Evolutionary conservation across 2,113 vertebrate species (phyloP).

Genomic region (Oostethus manadensis): DNA sequence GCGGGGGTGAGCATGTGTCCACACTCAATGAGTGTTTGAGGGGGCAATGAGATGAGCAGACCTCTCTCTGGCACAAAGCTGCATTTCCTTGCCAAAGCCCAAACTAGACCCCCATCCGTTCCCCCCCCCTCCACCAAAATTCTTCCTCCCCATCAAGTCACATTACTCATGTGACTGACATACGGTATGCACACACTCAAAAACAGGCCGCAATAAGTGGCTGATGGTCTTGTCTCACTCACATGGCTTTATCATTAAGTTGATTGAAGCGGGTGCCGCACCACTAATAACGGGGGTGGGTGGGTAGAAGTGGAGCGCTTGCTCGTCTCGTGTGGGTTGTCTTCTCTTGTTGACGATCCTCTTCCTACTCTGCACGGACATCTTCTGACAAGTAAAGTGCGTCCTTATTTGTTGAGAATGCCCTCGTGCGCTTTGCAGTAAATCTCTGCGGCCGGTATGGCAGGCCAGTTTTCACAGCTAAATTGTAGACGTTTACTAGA

Average conservation of each 20-base stretch:
- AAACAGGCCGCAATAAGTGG: slow-evolving; percentile 10
- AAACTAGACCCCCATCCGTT: slow-evolving; percentile 25
- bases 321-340: not conserved
- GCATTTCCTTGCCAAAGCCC: slow-evolving; percentile 54
- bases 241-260: slow-evolving; percentile 42
- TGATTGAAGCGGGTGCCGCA: slow-evolving; percentile 28
- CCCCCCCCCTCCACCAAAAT: slow-evolving; percentile 18
- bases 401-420: slow-evolving; percentile 5
- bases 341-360: not conserved
- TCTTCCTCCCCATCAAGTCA: slow-evolving; percentile 40
- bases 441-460: too few species aligned
- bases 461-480: not conserved
- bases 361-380: not conserved
- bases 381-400: slow-evolving; percentile 5
- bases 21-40: slow-evolving; percentile 29
- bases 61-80: slow-evolving; percentile 58
- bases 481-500: too few species aligned
- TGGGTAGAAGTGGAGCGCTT: too few species aligned
- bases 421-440: not conserved
- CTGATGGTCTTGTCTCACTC: slow-evolving; percentile 34
- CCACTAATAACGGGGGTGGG: slow-evolving; percentile 14
- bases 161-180: slow-evolving; percentile 26
- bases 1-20: slow-evolving; percentile 52
- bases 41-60: slow-evolving; percentile 69
- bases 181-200: slow-evolving; percentile 5